Conservation (phyloP, 1,140 invertebrate species). For the Philotrypesis tridentata region DNA sequence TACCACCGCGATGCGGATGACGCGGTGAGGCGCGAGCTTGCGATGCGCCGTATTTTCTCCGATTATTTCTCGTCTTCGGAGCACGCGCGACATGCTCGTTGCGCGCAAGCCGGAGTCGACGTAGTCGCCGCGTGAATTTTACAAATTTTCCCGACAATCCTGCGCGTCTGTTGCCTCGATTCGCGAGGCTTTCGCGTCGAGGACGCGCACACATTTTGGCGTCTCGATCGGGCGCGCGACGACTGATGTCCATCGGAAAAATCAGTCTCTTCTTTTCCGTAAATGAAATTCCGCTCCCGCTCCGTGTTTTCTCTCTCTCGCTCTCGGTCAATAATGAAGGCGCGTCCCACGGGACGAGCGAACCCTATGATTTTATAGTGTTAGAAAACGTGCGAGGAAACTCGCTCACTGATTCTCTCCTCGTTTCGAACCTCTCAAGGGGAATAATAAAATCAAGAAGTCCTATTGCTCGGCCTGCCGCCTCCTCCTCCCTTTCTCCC, state of each 20-base stretch:
- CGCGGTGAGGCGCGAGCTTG: not conserved
- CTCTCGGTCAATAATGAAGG: conserved; percentile 9
- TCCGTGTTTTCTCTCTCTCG: not conserved
- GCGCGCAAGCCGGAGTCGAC: no score
- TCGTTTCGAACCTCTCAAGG: conserved; percentile 47
- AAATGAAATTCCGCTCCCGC: no score
- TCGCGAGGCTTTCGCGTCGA: no score
- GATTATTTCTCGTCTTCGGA: no score
- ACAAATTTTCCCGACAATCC: no score
- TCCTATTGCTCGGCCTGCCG: conserved; percentile 18
- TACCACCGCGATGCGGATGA: not conserved
- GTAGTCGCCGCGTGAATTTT: no score
- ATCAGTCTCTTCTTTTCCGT: not conserved
- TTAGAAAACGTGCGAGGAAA: conserved; percentile 26
- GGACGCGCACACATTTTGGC: no score
- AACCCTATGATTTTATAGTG: conserved; percentile 45
- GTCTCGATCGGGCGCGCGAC: no score
- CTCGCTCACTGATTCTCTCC: conserved; percentile 45
- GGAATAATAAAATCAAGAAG: conserved; percentile 52
- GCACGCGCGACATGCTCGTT: no score
- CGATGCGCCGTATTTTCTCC: no score
- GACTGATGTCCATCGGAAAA: not conserved
- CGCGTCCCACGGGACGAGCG: not conserved
- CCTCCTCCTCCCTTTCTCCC: no score
- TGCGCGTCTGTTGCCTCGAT: no score